Base-by-base conservation (phyloP, 2,888 invertebrate genomes). In the Patella pellucida region DNA sequence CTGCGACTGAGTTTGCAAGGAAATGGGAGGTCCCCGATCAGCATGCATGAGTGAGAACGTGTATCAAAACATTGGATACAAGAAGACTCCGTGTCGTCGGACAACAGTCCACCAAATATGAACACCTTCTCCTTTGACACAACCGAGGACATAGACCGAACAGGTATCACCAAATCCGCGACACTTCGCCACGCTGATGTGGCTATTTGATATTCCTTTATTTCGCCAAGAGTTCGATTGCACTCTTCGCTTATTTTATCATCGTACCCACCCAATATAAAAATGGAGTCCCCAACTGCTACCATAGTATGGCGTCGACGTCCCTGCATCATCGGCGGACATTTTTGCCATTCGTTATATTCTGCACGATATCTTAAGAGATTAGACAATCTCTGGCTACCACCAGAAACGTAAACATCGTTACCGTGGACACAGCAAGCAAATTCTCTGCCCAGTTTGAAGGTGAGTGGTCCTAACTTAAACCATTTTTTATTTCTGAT, bases 241-340 rank as follows among this genome's bases (percentile, higher is more conserved):
- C 79, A 72, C 73, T 85, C 85, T 12, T 84, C 84, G 62, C 79
- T 84, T 54, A 79, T 79, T 76, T 80, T 82, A 79, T 85, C 85
- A 75, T 85, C 85, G 75, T 82, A 85, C 9, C 85, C 85, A 7
- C 85, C 85, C 27, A 85, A 77, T 23, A 84, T 82, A 69, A 75
- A 85, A 1, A 85, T 73, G 9, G 81, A 81, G 62, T 84, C 84
- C n/a, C 85, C 82, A 1, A 85, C 82, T 14, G 85, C 84, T 27
- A 83, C 84, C 84, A 85, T 85, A 9, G 82, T 81, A 68, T 85
- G 85, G 31, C 85, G 80, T 68, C 85, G 71, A n/a, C 85, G 76
- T 1, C 85, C 85, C 50, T 84, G 82, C 7, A 75, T 72, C 78
- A 84, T 81, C 9, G 82, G 80, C 9, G 84, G 76, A 54, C 85